phyloP scores from a whole-genome alignment of 1,140 invertebrate species.

The Tetramorium parvispinum region DNA sequence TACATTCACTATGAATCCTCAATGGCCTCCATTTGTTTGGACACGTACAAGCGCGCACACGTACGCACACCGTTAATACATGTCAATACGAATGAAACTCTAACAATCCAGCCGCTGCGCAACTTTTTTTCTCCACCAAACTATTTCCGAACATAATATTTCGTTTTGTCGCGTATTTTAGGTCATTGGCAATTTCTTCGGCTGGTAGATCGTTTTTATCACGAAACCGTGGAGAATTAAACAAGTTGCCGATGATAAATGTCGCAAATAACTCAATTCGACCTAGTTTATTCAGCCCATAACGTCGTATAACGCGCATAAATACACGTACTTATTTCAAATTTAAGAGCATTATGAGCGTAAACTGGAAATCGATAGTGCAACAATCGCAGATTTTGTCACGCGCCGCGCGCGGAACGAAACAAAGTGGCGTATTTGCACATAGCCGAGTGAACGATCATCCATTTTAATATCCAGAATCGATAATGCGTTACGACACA shows the following conservation, averaged over 20 bases:
- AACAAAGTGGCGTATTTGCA: background rate
- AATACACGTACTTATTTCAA: background rate
- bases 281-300: background rate
- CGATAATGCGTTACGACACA: background rate
- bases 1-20: conserved; percentile 31
- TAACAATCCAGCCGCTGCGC: background rate
- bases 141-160: background rate
- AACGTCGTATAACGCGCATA: background rate
- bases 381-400: background rate
- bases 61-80: conserved; percentile 7
- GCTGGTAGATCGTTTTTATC: background rate
- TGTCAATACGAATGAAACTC: conserved; percentile 28
- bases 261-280: background rate
- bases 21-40: conserved; percentile 27
- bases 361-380: background rate
- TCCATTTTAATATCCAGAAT: background rate
- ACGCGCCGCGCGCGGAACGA: background rate
- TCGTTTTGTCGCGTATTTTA: background rate
- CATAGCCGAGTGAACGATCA: background rate
- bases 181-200: background rate
- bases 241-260: background rate
- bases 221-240: conserved; percentile 13
- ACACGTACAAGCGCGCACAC: background rate
- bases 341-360: background rate
- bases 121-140: background rate